Evolutionary conservation across 2,113 vertebrate genomes (phyloP).

Genomic region (Ptyas mucosa): DNA sequence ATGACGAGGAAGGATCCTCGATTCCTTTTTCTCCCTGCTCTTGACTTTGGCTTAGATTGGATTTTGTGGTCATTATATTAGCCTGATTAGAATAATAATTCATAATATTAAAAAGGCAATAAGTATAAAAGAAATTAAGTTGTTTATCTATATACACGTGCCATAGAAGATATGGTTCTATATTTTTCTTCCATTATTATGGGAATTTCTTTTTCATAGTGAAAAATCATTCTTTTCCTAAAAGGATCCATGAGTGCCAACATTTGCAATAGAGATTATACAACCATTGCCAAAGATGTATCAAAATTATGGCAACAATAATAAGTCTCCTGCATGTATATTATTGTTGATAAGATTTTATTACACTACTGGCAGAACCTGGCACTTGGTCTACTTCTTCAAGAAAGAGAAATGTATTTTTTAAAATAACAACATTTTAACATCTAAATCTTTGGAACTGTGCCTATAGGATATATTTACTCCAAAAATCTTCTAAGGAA

Average conservation of each 20-base stretch:
- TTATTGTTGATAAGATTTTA: conserved; percentile 45
- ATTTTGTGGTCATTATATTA: background rate
- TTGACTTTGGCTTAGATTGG: background rate
- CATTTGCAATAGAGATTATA: conserved; percentile 48
- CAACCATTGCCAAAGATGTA: conserved; percentile 19
- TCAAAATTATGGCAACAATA: conserved; percentile 47
- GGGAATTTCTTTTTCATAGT: conserved; percentile 21
- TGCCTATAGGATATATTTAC: conserved; percentile 11
- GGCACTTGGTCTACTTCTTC: conserved; percentile 41
- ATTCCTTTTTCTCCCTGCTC: background rate
- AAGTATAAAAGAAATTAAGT: background rate
- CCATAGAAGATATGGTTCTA: background rate
- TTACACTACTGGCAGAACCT: conserved; percentile 37
- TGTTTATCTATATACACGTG: background rate
- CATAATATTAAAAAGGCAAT: background rate
- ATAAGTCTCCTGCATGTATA: conserved; percentile 32
- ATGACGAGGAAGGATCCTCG: background rate
- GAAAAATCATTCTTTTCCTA: conserved; percentile 41
- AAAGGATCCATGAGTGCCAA: conserved; percentile 23
- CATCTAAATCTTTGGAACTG: conserved; percentile 37
- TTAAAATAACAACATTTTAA: conserved; percentile 39
- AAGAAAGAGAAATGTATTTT: background rate
- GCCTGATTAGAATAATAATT: background rate
- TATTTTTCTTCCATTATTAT: conserved; percentile 5
- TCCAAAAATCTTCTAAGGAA: conserved; percentile 16